Conservation (phyloP, 2,888 invertebrate genomes). For the Automeris io region DNA sequence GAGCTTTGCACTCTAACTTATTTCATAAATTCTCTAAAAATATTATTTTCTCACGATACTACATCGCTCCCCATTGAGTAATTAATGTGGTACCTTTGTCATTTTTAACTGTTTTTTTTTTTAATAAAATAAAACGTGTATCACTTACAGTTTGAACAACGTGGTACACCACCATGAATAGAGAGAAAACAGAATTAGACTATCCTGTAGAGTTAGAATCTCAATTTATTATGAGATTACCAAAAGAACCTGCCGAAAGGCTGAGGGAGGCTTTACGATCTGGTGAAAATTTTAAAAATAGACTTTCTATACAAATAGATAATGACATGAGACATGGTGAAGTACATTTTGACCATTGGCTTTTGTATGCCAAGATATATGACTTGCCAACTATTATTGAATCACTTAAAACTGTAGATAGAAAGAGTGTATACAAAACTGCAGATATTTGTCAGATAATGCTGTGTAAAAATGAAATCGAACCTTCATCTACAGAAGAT, state of each 20-base stretch:
- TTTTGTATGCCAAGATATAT: conserved; percentile 91
- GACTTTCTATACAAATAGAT: conserved; percentile 89
- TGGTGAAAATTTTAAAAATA: conserved; percentile 88
- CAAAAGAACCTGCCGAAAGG: conserved; percentile 86
- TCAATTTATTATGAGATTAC: conserved; percentile 88
- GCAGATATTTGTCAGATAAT: conserved; percentile 96
- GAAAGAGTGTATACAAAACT: conserved; percentile 97
- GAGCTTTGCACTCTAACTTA: no score
- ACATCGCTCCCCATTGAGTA: no score
- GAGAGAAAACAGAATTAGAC: conserved; percentile 60
- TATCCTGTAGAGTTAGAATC: conserved; percentile 86
- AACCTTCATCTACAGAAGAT: conserved; percentile 84
- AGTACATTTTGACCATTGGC: conserved; percentile 92
- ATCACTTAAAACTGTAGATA: conserved; percentile 96
- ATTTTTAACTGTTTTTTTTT: no score
- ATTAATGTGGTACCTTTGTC: no score
- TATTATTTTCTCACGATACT: no score
- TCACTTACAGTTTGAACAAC: no score
- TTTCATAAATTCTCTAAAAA: no score
- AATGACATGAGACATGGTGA: conserved; percentile 93
- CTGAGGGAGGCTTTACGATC: conserved; percentile 86
- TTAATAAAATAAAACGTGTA: no score
- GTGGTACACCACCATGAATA: conserved; percentile 48
- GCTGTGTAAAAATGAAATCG: conserved; percentile 92
- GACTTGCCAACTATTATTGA: conserved; percentile 96